phyloP scores from a whole-genome alignment of 2,113 vertebrate species.

The Hiodon tergisus region DNA sequence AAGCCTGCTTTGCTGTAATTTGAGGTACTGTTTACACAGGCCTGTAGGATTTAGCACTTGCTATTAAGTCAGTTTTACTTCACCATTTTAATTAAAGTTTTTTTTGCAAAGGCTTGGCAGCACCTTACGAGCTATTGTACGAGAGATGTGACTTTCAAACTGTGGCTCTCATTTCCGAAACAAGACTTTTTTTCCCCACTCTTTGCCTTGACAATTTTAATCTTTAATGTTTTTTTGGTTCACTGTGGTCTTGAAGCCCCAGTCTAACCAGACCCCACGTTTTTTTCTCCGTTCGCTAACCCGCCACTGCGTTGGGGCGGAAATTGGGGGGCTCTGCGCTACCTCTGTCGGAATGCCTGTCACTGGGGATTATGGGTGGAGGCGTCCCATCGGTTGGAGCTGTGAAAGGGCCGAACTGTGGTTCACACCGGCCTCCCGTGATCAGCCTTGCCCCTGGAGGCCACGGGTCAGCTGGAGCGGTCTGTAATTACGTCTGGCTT shows the following conservation, averaged over 20 bases:
- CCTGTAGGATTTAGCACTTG: neutral
- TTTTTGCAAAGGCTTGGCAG: slow-evolving; percentile 3
- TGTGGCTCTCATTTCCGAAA: slow-evolving; percentile 13
- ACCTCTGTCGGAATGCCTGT: slow-evolving; percentile 60
- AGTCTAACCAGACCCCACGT: slow-evolving; percentile 12
- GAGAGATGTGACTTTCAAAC: neutral
- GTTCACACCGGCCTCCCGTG: slow-evolving; percentile 19
- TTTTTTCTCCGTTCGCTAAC: neutral
- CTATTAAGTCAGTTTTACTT: neutral
- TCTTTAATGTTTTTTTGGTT: slow-evolving; percentile 7
- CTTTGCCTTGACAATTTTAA: slow-evolving; percentile 2
- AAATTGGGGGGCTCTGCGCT: slow-evolving; percentile 49
- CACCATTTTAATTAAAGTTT: slow-evolving; percentile 5
- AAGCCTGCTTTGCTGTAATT: neutral
- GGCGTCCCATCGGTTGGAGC: slow-evolving; percentile 49
- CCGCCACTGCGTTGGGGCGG: slow-evolving; percentile 27
- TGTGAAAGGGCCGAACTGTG: slow-evolving; percentile 60
- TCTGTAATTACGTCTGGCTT: slow-evolving; percentile 64
- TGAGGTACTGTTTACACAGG: slow-evolving; percentile 4
- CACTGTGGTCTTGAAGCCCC: neutral
- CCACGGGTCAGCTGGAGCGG: slow-evolving; percentile 53
- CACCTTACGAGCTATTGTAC: neutral
- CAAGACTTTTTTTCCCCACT: neutral
- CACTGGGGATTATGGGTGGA: slow-evolving; percentile 61
- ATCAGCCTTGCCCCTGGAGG: slow-evolving; percentile 30